Conservation (phyloP, 2,888 invertebrate species). For the Watsonalla cultraria region DNA sequence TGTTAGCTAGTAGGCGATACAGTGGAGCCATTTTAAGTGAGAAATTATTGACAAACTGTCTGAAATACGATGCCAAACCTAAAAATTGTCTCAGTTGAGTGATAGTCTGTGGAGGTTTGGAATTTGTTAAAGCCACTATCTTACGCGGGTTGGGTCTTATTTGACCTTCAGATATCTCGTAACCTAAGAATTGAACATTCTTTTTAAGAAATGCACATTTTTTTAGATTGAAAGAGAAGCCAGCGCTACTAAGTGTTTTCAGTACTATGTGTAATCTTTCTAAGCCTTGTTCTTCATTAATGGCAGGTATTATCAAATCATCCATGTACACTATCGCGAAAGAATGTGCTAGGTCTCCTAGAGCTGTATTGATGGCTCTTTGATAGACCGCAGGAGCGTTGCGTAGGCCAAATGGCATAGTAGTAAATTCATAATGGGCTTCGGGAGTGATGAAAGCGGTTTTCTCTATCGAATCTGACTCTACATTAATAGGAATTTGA, state of each 20-base stretch:
- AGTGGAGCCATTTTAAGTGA: constrained; percentile 10
- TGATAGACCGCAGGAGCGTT: no score
- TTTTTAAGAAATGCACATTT: constrained; percentile 15
- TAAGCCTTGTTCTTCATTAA: not conserved
- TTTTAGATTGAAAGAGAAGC: constrained; percentile 14
- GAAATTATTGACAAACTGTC: constrained; percentile 14
- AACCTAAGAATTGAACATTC: constrained; percentile 15
- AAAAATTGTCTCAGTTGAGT: constrained; percentile 21
- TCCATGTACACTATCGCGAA: not conserved
- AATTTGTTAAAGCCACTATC: constrained; percentile 11
- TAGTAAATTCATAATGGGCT: no score
- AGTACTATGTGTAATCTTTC: constrained; percentile 5
- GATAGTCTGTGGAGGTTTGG: constrained; percentile 10
- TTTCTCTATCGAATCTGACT: no score
- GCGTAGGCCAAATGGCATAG: no score
- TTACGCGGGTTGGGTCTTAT: constrained; percentile 16
- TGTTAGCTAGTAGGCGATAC: constrained; percentile 3
- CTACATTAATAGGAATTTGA: no score
- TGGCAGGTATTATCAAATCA: constrained; percentile 3
- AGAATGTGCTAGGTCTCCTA: no score
- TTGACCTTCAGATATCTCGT: constrained; percentile 8
- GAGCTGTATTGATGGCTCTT: no score
- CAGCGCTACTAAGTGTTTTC: constrained; percentile 6
- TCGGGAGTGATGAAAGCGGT: no score
- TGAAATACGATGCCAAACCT: constrained; percentile 19